Base-by-base conservation (phyloP, 2,888 invertebrate species). In the Lepidocyrtoides sp. region DNA sequence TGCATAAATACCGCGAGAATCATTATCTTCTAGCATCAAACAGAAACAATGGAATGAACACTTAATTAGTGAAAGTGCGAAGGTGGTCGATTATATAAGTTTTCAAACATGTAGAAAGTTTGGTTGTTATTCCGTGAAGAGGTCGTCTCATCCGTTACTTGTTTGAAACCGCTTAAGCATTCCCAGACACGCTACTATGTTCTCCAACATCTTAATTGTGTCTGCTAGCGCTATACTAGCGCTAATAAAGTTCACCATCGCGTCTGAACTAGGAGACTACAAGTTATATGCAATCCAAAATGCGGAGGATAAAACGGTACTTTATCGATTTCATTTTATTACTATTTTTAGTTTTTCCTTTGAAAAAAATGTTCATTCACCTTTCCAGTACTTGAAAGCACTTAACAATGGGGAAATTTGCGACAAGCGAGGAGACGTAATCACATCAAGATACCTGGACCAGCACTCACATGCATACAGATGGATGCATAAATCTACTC, bases 271-370 rank as follows among this genome's bases (percentile, higher is more conserved):
- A 4, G 23, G n/a, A 51, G 88, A 88, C 23, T 36, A 88, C 57
- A 81, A 36, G 29, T 48, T 88, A 26, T 88, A 69, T 29, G 89
- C 66, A 8, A 72, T 89, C 29, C 89, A 89, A 66, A 89, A 83
- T 48, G 82, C 54, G 7, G 41, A 83, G 20, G 89, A 89, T 60
- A 54, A 23, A 57, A 89, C 89, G 89, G 89, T 89, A 89, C 12
- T 36, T 17, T 0, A 60, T 36, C 10, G 2, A 77, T 26, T 48
- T 23, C 12, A 57, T 17, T 66, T 4, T 14, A 14, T 32, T 2
- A 14, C n/a, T 66, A 14, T 2, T 66, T 26, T 14, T 26, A 66
- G 41, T 44, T 72, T 72, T 23, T 8, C 5, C 17, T 17, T 20
- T 14, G 20, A 69, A 29, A 1, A 36, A 17, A 14, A 63, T 5